Percentiles rank a stretch among this genome's conserved stretches.
Evolutionary conservation across 1,140 invertebrate genomes (phyloP).

Genomic region (Drosophila trapezifrons): DNA sequence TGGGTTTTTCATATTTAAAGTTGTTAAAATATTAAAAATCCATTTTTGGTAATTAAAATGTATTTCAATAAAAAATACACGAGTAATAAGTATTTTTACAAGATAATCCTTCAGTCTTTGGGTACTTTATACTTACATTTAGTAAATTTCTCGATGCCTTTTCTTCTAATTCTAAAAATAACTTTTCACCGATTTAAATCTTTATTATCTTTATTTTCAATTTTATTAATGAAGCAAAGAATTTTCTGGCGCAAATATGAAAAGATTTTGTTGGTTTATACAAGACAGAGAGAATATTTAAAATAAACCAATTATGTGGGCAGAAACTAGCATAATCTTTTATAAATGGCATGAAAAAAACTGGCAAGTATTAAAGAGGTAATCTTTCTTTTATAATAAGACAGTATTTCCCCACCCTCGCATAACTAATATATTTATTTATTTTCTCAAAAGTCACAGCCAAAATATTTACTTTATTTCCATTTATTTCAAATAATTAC

Average conservation of each 20-base stretch:
- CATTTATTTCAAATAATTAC: conserved; percentile 3
- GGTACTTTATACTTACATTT: conserved; percentile 9
- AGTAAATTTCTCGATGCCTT: neutral
- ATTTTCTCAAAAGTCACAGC: too few species aligned
- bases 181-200: neutral
- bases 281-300: neutral
- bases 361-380: neutral
- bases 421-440: neutral
- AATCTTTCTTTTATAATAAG: neutral
- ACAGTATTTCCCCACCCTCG: too few species aligned
- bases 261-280: conserved; percentile 28
- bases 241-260: conserved; percentile 43
- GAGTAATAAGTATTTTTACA: too few species aligned
- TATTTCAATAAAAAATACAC: neutral
- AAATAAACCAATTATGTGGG: conserved; percentile 6
- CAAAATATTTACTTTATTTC: too few species aligned
- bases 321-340: neutral
- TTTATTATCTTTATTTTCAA: conserved; percentile 16
- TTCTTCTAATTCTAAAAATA: neutral
- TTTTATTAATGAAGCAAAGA: conserved; percentile 28
- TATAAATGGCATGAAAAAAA: neutral
- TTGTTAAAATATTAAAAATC: conserved; percentile 8
- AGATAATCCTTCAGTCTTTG: too few species aligned
- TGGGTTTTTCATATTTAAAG: conserved; percentile 24
- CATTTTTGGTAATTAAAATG: neutral